Evolutionary conservation across 2,113 vertebrate genomes (phyloP), one percentile per base, ranked within the genome.

Genomic region (Entosphenus tridentatus): DNA sequence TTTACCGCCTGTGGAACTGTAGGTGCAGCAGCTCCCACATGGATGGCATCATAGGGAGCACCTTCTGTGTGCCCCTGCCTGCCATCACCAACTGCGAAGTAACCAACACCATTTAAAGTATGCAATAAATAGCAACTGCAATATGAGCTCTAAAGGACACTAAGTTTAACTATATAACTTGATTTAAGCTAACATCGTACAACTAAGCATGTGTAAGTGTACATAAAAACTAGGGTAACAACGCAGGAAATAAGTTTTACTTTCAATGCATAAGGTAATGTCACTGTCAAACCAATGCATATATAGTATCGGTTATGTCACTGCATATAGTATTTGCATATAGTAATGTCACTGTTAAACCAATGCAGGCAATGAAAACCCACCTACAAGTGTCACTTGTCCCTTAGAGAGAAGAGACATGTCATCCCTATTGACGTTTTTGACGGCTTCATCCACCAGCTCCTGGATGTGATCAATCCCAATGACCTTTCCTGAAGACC

Each of bases 391-490:
- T 72, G 82, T 87, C 73, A 98, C 77, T 79, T 87, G 83, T 75
- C 89, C 89, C 67, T 92, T 95, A 75, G 88, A 81, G 76, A 96
- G 79, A 79, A 96, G 86, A 75, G 80, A 78, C 65, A 88, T 83
- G 72, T 98, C 93, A 1, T 96, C 90, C 78, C 96, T 98, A 83
- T 83, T 92, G 76, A 98, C 87, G 67, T 98, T 98, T 78, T 77
- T 89, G 82, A 93, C 73, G 58, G 93, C 89, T 72, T 95, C 92
- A 56, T 98, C 92, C 78, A 98, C 92, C 78, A 98, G 81, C 76
- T 98, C 92, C 79, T 96, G 87, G 80, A 98, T 98, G 79, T 98
- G 92, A 79, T 98, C 93, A 72, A 98, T 98, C 79, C 93, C 93
- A 79, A 96, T 83, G 77, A 98, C 93, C 82, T 84, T 87, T 77